Conservation (phyloP, 2,888 invertebrate genomes). For the Drosophila longiperda region DNA sequence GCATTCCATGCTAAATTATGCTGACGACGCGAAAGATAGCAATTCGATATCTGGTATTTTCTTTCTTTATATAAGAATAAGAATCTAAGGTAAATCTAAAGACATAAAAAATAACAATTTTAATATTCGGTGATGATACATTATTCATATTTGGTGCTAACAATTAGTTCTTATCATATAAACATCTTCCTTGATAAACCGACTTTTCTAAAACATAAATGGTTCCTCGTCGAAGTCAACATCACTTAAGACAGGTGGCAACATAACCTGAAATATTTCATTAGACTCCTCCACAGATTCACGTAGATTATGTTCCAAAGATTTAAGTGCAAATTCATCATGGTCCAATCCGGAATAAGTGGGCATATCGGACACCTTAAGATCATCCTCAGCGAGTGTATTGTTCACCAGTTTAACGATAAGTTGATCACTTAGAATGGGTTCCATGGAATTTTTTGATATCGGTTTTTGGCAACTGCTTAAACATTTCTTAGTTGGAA, state of each 20-base stretch:
- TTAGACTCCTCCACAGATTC: neutral
- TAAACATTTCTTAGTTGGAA: conserved; percentile 34
- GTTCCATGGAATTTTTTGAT: neutral
- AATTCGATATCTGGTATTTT: too few species aligned
- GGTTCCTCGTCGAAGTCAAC: conserved; percentile 6
- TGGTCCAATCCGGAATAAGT: conserved; percentile 11
- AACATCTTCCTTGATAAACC: neutral
- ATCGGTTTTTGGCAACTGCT: conserved; percentile 34
- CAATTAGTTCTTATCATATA: neutral
- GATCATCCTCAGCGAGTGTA: conserved; percentile 12
- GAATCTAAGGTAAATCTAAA: neutral
- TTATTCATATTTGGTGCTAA: neutral
- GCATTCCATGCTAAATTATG: too few species aligned
- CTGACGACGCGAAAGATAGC: too few species aligned
- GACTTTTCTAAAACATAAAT: neutral
- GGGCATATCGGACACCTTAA: neutral
- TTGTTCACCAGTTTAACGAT: conserved; percentile 22
- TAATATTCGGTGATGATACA: neutral
- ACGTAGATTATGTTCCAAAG: neutral
- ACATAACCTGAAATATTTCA: neutral
- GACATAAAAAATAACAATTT: too few species aligned
- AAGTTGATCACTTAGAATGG: conserved; percentile 25
- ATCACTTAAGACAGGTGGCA: conserved; percentile 6
- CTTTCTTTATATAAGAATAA: too few species aligned
- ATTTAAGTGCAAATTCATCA: neutral